Base-by-base conservation (phyloP, 2,888 invertebrate genomes). In the Pyrocoelia pectoralis region DNA sequence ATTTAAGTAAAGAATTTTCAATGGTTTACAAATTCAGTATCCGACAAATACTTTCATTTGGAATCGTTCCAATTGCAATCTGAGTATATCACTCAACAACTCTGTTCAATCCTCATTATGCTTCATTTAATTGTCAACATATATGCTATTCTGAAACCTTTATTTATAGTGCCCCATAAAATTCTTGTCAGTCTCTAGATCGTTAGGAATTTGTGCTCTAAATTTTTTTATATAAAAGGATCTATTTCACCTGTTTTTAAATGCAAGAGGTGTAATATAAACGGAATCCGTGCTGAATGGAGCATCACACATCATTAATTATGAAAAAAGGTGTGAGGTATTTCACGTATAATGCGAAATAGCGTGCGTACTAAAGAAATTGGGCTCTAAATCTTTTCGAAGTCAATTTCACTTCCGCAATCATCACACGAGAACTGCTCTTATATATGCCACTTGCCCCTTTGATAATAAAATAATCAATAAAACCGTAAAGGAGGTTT, bases 51-150 rank as follows among this genome's bases (percentile, higher is more conserved):
- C n/a, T 18, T 54, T 43, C 43, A 29, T 40, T 64, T 64, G 64
- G 64, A 60, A 28, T 13, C 8, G n/a, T 56, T 60, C 64, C 64
- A 64, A 60, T 60, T 48, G 52, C 40, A 64, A 60, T 60, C 33
- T 43, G 56, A 48, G 50, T 59, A 64, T 64, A 59, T 64, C 63
- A 63, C 54, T 63, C 58, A 50, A 55, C 57, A 52, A 55, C 50
- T 58, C 54, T 48, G 48, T 62, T 49, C 52, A 53, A 51, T 52
- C 56, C 53, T 43, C 56, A 56, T 62, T 56, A 56, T 48, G 52
- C 41, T 58, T 41, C 54, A 24, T 63, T 63, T 58, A 57, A 58
- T 61, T 53, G 61, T 61, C 61, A 61, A 52, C 61, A 38, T 52
- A 56, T 48, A 53, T 46, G 61, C 56, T 52, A 61, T 56, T 53